phyloP scores from a whole-genome alignment of 2,113 vertebrate genomes.

The Patagioenas fasciata region DNA sequence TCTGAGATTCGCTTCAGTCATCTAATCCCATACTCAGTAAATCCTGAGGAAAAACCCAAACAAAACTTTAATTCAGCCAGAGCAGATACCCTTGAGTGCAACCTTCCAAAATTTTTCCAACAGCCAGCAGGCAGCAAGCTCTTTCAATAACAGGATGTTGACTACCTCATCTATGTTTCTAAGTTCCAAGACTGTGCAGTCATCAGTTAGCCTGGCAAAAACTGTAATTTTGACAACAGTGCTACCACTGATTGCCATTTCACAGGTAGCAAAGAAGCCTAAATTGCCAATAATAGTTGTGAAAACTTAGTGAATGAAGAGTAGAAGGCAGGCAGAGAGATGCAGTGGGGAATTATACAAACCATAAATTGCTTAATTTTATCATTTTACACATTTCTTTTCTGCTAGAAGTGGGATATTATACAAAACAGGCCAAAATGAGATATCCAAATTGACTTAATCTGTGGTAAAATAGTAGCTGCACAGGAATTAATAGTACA shows the following conservation, averaged over 20 bases:
- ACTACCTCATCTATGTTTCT: not conserved
- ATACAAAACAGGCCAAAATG: constrained; percentile 24
- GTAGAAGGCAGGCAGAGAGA: not conserved
- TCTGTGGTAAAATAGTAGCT: constrained; percentile 39
- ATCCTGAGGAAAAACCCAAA: not conserved
- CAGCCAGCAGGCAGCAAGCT: not conserved
- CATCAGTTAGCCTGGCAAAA: constrained; percentile 1
- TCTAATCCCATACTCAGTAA: not conserved
- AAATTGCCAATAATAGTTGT: constrained; percentile 37
- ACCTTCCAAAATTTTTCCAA: not conserved
- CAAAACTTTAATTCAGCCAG: not conserved
- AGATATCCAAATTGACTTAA: constrained; percentile 31
- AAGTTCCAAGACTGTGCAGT: not conserved
- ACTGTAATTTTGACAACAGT: constrained; percentile 8
- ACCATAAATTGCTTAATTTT: constrained; percentile 22
- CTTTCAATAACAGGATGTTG: not conserved
- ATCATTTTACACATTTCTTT: constrained; percentile 10
- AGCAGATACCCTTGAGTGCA: not conserved
- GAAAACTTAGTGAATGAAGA: not conserved
- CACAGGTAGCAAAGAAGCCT: not conserved
- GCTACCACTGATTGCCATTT: constrained; percentile 22
- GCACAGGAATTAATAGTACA: constrained; percentile 44
- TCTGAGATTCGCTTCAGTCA: not conserved
- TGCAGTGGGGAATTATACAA: not conserved
- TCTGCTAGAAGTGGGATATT: not conserved